phyloP scores from a whole-genome alignment of 2,797 vertebrate species.

The Podarcis lilfordi region DNA sequence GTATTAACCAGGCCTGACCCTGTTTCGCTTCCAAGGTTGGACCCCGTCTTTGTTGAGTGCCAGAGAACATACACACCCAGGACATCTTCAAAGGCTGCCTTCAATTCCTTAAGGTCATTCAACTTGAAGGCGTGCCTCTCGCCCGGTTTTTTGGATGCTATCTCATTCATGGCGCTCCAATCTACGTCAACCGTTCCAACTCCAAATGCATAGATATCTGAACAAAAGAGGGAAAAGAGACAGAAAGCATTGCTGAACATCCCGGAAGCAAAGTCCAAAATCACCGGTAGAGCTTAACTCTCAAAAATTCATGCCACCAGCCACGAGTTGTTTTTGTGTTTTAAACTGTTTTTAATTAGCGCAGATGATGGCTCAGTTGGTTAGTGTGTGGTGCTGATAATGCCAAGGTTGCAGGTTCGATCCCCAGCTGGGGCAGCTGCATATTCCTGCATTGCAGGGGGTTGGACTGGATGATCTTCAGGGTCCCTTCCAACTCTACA shows the following conservation, averaged over 20 bases:
- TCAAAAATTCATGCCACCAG: neutral
- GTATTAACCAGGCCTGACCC: too few species aligned
- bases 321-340: neutral
- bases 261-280: neutral
- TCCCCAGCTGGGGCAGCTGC: too few species aligned
- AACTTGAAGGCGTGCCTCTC: slow-evolving; percentile 86
- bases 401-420: too few species aligned
- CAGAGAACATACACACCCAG: slow-evolving; percentile 77
- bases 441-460: too few species aligned
- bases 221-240: neutral
- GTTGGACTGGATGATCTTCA: too few species aligned
- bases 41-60: neutral
- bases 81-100: slow-evolving; percentile 83
- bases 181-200: slow-evolving; percentile 79
- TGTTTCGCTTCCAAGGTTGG: too few species aligned
- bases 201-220: slow-evolving; percentile 92
- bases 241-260: neutral
- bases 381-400: too few species aligned
- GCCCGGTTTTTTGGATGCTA: slow-evolving; percentile 82
- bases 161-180: slow-evolving; percentile 75
- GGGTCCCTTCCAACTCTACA: too few species aligned
- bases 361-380: too few species aligned
- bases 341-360: too few species aligned
- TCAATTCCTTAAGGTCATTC: slow-evolving; percentile 61
- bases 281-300: neutral